Evolutionary conservation across 2,888 invertebrate genomes (phyloP).

Genomic region (Trilocha varians): DNA sequence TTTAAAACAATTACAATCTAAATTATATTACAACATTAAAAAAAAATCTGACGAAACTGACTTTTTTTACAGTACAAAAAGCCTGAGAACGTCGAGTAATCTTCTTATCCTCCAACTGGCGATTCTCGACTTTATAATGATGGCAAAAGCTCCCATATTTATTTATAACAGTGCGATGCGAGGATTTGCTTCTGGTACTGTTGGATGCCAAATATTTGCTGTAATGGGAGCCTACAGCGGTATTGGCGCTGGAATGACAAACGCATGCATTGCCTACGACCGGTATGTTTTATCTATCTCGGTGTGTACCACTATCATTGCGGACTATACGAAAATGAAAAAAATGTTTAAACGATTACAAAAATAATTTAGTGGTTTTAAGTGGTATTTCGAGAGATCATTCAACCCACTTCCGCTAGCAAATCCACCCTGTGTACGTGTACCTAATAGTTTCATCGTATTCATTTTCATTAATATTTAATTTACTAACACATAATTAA

Average conservation of each 20-base stretch:
- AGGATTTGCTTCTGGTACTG: conserved; percentile 82
- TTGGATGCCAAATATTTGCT: conserved; percentile 84
- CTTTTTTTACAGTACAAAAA: conserved; percentile 73
- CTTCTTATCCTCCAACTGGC: conserved; percentile 88
- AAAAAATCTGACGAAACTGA: background rate
- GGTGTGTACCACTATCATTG: too few relatives aligned
- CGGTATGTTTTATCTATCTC: conserved; percentile 70
- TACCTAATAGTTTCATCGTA: too few relatives aligned
- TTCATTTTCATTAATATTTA: too few relatives aligned
- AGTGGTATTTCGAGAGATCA: too few relatives aligned
- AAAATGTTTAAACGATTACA: too few relatives aligned
- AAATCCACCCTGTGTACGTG: too few relatives aligned
- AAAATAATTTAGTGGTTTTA: too few relatives aligned
- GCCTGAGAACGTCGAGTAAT: conserved; percentile 85
- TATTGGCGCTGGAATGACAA: conserved; percentile 85
- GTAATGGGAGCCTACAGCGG: conserved; percentile 85
- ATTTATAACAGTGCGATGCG: conserved; percentile 87
- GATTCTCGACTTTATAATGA: conserved; percentile 89
- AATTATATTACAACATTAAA: too few relatives aligned
- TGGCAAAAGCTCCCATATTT: conserved; percentile 88
- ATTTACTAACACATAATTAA: too few relatives aligned
- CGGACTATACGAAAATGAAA: too few relatives aligned
- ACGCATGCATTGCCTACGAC: conserved; percentile 90
- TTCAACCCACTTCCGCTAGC: too few relatives aligned
- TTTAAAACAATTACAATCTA: too few relatives aligned